Evolutionary conservation across 2,113 vertebrate species (phyloP).

Genomic region (Leptobrachium ailaonicum): DNA sequence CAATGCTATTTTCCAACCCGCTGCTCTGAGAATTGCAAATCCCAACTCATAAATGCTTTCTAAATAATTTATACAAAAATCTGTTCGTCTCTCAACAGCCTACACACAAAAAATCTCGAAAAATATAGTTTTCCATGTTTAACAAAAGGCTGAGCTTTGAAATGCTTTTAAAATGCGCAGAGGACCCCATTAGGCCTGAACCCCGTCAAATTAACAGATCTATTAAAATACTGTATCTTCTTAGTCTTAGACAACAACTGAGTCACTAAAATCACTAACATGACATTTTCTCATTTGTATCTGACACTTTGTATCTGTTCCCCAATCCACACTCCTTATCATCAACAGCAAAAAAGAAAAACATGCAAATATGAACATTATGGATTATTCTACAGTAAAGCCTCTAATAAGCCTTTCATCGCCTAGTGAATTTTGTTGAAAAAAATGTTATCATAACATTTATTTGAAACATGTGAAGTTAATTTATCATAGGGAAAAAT

Average conservation of each 20-base stretch:
- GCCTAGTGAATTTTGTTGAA: no score
- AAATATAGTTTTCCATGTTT: conserved; percentile 55
- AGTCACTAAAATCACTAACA: not conserved
- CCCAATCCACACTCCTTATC: no score
- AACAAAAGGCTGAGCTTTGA: conserved; percentile 53
- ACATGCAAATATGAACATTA: no score
- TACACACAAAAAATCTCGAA: conserved; percentile 48
- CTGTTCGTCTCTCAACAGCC: conserved; percentile 53
- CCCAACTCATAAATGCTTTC: conserved; percentile 55
- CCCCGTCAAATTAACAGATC: not conserved
- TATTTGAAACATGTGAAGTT: no score
- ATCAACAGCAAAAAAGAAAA: no score
- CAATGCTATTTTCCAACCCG: conserved; percentile 51
- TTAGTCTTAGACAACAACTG: not conserved
- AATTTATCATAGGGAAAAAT: no score
- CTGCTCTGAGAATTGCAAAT: conserved; percentile 57
- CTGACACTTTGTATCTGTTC: no score
- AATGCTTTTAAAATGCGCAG: conserved; percentile 40
- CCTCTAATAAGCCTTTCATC: no score
- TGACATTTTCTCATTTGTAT: no score
- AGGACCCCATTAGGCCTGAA: conserved; percentile 18
- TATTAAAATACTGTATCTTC: conserved; percentile 13
- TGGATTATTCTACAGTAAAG: no score
- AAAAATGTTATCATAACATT: no score
- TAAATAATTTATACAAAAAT: conserved; percentile 69